These are phyloP conservation scores for Magallana ariakensis DNA, from an alignment of 1,140 invertebrate species.

Conservation along the genomic window DNA sequence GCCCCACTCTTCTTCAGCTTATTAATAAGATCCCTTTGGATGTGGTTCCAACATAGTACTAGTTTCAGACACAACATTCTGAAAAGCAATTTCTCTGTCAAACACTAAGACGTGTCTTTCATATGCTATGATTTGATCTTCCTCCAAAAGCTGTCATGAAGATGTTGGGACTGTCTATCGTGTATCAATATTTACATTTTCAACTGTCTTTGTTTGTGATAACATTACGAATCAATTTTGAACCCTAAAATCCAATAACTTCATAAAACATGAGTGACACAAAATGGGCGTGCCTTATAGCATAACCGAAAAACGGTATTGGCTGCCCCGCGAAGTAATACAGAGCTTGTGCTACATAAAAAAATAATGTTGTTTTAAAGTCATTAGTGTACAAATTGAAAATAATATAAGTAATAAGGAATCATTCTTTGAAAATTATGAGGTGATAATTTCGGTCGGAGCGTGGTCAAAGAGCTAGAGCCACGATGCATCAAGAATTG, in stretches of 20 bases:
- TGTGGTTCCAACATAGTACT: too few relatives aligned
- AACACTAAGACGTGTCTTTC: constrained; percentile 1
- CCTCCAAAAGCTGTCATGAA: not conserved
- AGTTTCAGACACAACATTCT: not conserved
- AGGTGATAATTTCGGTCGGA: too few relatives aligned
- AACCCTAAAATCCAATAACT: not conserved
- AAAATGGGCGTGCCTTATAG: not conserved
- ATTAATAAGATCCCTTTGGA: too few relatives aligned
- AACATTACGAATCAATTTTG: not conserved
- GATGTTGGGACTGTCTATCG: not conserved
- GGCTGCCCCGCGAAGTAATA: too few relatives aligned
- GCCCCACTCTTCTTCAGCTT: too few relatives aligned
- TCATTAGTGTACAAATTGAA: too few relatives aligned
- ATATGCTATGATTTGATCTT: not conserved
- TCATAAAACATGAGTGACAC: not conserved
- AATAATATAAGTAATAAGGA: too few relatives aligned
- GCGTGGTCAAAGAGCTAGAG: too few relatives aligned
- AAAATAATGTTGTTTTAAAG: too few relatives aligned
- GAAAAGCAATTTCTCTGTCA: not conserved
- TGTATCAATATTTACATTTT: not conserved
- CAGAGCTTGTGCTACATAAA: too few relatives aligned
- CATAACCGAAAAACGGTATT: not conserved
- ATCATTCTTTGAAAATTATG: too few relatives aligned
- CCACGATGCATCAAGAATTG: too few relatives aligned
- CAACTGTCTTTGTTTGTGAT: not conserved